Evolutionary conservation across 1,140 invertebrate species (phyloP).

Genomic region (Cyrtorhinus lividipennis): DNA sequence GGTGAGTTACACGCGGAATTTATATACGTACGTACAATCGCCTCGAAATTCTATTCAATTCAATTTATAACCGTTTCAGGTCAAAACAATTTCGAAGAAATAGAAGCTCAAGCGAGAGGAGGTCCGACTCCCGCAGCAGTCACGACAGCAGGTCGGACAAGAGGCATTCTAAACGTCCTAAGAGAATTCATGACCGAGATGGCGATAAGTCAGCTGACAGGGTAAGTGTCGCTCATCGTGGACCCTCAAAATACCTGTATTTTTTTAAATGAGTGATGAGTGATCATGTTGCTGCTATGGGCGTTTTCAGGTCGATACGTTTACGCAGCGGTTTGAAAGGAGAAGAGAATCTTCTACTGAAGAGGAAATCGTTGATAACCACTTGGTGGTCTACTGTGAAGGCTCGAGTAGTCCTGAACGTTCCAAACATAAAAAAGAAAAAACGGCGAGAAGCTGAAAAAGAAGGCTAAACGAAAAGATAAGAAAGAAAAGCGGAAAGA

Average conservation of each 20-base stretch:
- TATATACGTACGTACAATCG: too few relatives aligned
- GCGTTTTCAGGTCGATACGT: background rate
- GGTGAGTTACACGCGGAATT: too few relatives aligned
- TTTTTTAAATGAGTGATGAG: too few relatives aligned
- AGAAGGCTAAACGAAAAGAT: conserved; percentile 15
- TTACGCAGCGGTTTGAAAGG: background rate
- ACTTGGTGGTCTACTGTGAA: background rate
- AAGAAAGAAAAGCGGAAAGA: conserved; percentile 1
- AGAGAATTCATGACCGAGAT: too few relatives aligned
- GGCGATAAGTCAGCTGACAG: too few relatives aligned
- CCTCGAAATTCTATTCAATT: too few relatives aligned
- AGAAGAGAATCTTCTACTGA: background rate
- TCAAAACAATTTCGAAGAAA: background rate
- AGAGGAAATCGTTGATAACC: background rate
- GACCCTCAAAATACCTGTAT: too few relatives aligned
- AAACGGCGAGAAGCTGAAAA: conserved; percentile 1
- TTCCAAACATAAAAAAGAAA: background rate
- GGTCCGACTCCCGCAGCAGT: background rate
- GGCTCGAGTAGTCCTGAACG: background rate
- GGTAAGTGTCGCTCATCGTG: too few relatives aligned
- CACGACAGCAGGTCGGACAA: conserved; percentile 1
- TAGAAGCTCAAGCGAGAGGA: background rate
- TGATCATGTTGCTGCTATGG: too few relatives aligned
- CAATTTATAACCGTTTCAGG: conserved; percentile 2
- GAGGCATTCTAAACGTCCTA: background rate